Conservation (phyloP, 1,140 invertebrate species). For the Linepithema humile region DNA sequence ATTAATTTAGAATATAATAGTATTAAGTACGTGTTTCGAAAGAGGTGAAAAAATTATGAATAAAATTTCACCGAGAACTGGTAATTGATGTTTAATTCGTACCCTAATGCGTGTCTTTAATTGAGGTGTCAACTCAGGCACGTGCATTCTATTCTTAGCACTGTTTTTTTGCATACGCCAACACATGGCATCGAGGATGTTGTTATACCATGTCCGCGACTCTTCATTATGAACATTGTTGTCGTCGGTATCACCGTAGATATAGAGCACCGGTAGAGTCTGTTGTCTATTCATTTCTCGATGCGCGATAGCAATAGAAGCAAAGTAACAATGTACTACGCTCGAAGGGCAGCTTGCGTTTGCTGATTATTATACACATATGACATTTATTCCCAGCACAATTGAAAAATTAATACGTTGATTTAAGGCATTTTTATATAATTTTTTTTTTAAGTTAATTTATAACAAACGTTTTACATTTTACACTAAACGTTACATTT, state of each 20-base stretch:
- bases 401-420: background rate
- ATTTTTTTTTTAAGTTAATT: background rate
- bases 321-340: background rate
- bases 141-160: conserved; percentile 59
- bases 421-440: background rate
- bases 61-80: background rate
- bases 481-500: background rate
- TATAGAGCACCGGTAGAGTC: conserved; percentile 66
- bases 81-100: background rate
- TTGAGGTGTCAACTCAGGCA: conserved; percentile 35
- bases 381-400: background rate
- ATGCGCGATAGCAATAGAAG: background rate
- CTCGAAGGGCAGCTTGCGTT: background rate
- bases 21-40: background rate
- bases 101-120: conserved; percentile 9
- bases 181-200: conserved; percentile 63
- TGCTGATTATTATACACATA: background rate
- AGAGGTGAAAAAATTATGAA: background rate
- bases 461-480: background rate
- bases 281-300: conserved; percentile 60
- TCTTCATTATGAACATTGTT: background rate
- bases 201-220: conserved; percentile 55
- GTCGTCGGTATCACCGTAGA: conserved; percentile 56
- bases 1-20: background rate
- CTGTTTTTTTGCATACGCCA: conserved; percentile 56